Percentiles rank a stretch among this genome's conserved stretches.
These are phyloP conservation scores for Caradrina kadenii DNA, from an alignment of 2,888 invertebrate genomes.

Conservation along the genomic window DNA sequence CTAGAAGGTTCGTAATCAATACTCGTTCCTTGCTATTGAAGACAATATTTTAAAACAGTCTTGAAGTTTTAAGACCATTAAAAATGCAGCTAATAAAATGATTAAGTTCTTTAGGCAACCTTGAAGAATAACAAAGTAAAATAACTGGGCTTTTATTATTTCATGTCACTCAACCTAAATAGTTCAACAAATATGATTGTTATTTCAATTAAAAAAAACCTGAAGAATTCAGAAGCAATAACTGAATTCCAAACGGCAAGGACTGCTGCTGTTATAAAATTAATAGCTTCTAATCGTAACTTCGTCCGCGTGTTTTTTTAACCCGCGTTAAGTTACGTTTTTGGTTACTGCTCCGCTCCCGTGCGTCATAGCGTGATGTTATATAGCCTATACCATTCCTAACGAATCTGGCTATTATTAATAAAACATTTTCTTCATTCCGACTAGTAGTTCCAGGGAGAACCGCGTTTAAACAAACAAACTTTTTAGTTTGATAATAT, in stretches of 20 bases:
- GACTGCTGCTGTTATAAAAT: constrained; percentile 3
- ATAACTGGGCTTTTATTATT: constrained; percentile 2
- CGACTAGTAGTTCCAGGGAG: too few relatives aligned
- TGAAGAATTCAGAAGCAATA: constrained; percentile 1
- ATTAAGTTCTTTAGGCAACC: constrained; percentile 1
- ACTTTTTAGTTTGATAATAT: too few relatives aligned
- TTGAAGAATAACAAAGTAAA: constrained; percentile 24
- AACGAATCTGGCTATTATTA: too few relatives aligned
- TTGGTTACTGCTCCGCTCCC: too few relatives aligned
- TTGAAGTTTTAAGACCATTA: neutral
- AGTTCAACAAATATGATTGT: constrained; percentile 4
- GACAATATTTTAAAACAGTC: too few relatives aligned
- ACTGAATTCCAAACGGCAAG: constrained; percentile 16
- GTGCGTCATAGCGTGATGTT: too few relatives aligned
- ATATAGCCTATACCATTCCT: too few relatives aligned
- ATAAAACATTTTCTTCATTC: too few relatives aligned
- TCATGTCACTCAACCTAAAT: neutral
- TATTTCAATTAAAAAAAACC: neutral
- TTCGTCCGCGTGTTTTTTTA: too few relatives aligned
- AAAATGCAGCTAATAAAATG: neutral
- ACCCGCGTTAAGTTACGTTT: too few relatives aligned
- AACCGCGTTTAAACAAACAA: too few relatives aligned
- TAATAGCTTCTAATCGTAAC: neutral
- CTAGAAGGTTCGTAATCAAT: neutral
- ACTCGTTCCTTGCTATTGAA: neutral